Evolutionary conservation across 2,113 vertebrate species (phyloP).

Genomic region (Aegotheles bennettii): DNA sequence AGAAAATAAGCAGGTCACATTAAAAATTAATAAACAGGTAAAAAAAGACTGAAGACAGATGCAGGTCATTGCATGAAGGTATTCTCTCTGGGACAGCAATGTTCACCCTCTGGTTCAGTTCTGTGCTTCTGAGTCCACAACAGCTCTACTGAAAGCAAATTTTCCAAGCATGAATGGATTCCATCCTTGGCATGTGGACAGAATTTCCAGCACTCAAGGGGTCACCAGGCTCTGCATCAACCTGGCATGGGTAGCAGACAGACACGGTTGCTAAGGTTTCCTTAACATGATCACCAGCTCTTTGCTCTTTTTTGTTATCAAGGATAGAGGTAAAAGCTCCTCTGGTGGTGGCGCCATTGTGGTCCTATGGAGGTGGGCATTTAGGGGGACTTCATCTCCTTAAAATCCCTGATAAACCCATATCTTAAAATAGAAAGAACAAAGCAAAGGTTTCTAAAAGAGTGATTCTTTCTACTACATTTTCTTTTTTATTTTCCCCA

Average conservation of each 20-base stretch:
- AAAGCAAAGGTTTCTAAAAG: not conserved
- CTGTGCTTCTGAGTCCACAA: not conserved
- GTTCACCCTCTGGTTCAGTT: not conserved
- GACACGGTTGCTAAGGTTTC: not conserved
- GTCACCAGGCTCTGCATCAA: accelerated
- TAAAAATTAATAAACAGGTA: not conserved
- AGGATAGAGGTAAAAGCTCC: not conserved
- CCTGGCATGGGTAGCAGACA: not conserved
- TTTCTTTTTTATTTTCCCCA: not conserved
- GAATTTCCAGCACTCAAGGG: not conserved
- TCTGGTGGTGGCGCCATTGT: not conserved
- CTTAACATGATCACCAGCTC: not conserved
- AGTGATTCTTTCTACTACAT: not conserved
- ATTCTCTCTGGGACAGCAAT: accelerated
- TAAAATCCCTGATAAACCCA: not conserved
- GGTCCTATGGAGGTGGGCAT: not conserved
- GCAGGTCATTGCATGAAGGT: not conserved
- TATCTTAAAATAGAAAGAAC: not conserved
- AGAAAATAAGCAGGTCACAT: not conserved
- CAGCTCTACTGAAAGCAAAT: not conserved
- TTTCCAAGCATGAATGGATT: not conserved
- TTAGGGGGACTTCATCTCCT: not conserved
- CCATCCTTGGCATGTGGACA: not conserved
- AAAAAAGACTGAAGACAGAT: not conserved
- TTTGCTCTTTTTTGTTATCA: not conserved